phyloP scores from a whole-genome alignment of 2,113 vertebrate species.

The Agapornis roseicollis region DNA sequence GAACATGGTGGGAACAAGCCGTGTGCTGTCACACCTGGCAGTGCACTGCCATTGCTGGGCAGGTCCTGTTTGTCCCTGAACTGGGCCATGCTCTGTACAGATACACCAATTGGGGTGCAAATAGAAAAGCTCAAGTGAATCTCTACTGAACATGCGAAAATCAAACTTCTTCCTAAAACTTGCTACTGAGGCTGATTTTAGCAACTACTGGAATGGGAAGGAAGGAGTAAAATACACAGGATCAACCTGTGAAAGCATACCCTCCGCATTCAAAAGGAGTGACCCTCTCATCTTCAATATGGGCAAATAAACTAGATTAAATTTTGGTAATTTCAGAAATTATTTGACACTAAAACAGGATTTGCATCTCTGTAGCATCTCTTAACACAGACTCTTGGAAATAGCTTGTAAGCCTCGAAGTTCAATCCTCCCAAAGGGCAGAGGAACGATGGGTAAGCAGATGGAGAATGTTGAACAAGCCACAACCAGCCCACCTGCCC shows the following conservation, averaged over 20 bases:
- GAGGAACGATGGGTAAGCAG: not conserved
- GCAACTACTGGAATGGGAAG: not conserved
- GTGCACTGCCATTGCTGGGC: fast-evolving
- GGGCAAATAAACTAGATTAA: not conserved
- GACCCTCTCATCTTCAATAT: not conserved
- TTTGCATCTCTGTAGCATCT: not conserved
- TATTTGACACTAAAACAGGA: not conserved
- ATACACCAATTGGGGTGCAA: not conserved
- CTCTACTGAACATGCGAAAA: not conserved
- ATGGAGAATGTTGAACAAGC: not conserved
- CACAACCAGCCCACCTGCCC: not conserved
- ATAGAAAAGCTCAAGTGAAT: not conserved
- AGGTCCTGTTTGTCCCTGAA: not conserved
- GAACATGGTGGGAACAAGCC: fast-evolving
- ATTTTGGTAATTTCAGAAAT: not conserved
- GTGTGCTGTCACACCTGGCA: not conserved
- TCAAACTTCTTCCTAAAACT: not conserved
- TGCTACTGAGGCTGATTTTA: not conserved
- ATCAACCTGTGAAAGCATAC: not conserved
- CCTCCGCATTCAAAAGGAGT: not conserved
- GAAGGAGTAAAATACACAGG: not conserved
- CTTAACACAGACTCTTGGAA: not conserved
- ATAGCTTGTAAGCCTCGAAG: not conserved
- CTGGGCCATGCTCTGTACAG: not conserved
- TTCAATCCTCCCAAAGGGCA: not conserved